Evolutionary conservation across 30 jellyfish, hydroid and myxozoan species (phyloP).

Genomic region (Hydractinia echinata): DNA sequence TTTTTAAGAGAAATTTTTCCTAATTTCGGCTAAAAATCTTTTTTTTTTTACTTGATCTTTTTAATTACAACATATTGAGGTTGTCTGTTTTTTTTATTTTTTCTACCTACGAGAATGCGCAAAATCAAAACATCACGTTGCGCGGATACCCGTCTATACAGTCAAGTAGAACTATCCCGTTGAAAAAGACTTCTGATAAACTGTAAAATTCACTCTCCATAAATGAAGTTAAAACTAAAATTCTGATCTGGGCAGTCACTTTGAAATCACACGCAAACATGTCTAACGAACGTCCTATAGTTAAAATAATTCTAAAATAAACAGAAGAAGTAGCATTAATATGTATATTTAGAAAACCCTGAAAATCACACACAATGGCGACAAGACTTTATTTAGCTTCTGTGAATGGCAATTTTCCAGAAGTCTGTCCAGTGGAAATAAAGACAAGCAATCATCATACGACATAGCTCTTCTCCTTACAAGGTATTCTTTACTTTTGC

Average conservation of each 20-base stretch:
- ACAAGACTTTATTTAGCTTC: slow-evolving; percentile 78
- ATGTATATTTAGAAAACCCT: slow-evolving; percentile 8
- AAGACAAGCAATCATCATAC: slow-evolving; percentile 41
- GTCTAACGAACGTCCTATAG: too few relatives aligned
- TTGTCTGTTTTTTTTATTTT: not conserved
- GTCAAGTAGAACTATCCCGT: not conserved
- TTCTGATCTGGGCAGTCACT: too few relatives aligned
- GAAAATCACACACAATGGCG: slow-evolving; percentile 81
- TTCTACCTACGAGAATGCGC: not conserved
- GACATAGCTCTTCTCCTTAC: slow-evolving; percentile 86
- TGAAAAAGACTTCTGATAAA: not conserved
- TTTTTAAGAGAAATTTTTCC: too few relatives aligned
- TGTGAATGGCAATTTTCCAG: slow-evolving; percentile 94
- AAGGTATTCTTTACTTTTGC: slow-evolving; percentile 41
- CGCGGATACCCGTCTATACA: not conserved
- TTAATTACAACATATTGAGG: not conserved
- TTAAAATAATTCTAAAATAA: too few relatives aligned
- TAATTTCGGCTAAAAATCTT: too few relatives aligned
- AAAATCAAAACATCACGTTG: not conserved
- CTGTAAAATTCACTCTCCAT: too few relatives aligned
- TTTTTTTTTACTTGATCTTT: too few relatives aligned
- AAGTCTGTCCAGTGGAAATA: slow-evolving; percentile 52
- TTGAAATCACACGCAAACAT: too few relatives aligned
- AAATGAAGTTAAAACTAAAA: too few relatives aligned
- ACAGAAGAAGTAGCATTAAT: too few relatives aligned